A percentile compares a stretch with the other conserved stretches of the same genome.
phyloP scores from a whole-genome alignment of 2,113 vertebrate genomes.

The Nothobranchius kuhntae region DNA sequence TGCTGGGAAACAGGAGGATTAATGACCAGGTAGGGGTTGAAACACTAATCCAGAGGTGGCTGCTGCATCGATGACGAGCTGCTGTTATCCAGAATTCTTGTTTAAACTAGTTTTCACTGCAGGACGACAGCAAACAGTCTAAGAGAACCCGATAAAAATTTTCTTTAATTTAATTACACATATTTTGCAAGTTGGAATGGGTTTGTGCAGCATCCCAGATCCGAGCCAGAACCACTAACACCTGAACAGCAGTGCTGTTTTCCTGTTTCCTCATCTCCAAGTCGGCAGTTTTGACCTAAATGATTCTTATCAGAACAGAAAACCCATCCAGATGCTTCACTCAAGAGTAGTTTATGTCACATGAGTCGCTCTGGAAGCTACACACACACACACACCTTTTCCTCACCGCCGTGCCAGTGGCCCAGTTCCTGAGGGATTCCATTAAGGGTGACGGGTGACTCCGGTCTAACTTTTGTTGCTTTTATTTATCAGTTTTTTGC shows the following conservation, averaged over 20 bases:
- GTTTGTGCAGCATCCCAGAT: not conserved
- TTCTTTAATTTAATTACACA: not conserved
- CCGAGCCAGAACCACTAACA: not conserved
- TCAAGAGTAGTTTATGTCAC: slow-evolving; percentile 32
- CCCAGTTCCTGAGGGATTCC: slow-evolving; percentile 1
- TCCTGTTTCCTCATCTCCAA: not conserved
- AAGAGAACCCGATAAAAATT: not conserved
- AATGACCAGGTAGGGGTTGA: not conserved
- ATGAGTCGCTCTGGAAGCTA: slow-evolving; percentile 30
- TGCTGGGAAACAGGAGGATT: not conserved
- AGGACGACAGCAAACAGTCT: slow-evolving; percentile 3
- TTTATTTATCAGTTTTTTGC: not conserved
- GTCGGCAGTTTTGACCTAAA: slow-evolving; percentile 46
- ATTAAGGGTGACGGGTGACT: slow-evolving; percentile 8
- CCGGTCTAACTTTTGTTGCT: not conserved
- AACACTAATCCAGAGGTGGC: not conserved
- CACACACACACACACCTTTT: slow-evolving; percentile 1
- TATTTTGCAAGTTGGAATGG: not conserved
- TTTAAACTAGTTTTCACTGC: slow-evolving; percentile 11
- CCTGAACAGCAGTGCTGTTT: slow-evolving; percentile 10
- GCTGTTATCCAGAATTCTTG: slow-evolving; percentile 40
- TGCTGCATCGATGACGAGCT: slow-evolving; percentile 8
- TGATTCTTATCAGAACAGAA: slow-evolving; percentile 37
- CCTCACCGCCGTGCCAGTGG: slow-evolving; percentile 19
- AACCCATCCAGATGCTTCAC: slow-evolving; percentile 25